These are phyloP conservation scores for Rousettus leschenaultii DNA, from an alignment of 2,113 vertebrate genomes.

Conservation along the genomic window DNA sequence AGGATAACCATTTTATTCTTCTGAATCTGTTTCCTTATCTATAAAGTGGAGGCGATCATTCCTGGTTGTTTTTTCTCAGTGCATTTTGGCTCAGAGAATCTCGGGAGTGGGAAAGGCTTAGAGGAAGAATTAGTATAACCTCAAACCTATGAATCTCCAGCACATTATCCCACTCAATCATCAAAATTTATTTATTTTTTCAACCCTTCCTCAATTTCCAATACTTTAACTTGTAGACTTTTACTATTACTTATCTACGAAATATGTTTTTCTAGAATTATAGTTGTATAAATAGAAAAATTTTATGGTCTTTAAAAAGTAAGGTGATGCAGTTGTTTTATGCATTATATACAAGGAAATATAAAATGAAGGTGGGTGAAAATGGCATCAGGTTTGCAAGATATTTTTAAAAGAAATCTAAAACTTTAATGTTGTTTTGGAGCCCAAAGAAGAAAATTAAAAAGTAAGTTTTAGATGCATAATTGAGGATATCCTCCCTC, in stretches of 20 bases:
- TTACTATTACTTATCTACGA: background rate
- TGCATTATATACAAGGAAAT: background rate
- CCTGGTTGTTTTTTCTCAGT: background rate
- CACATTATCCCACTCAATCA: background rate
- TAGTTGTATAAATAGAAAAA: background rate
- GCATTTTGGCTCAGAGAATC: background rate
- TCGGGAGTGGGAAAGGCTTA: background rate
- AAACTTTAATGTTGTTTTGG: background rate
- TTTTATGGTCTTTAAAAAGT: conserved; percentile 6
- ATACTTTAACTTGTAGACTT: background rate
- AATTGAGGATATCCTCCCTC: background rate
- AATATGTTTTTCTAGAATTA: background rate
- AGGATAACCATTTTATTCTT: background rate
- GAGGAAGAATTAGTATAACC: background rate
- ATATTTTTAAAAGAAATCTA: conserved; percentile 16
- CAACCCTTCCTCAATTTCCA: background rate
- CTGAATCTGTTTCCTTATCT: background rate
- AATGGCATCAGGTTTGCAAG: background rate
- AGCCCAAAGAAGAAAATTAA: background rate
- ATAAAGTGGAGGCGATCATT: background rate
- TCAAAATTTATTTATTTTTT: background rate
- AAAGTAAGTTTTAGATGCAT: background rate
- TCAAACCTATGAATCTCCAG: background rate
- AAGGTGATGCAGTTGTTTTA: background rate
- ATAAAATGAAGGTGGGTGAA: background rate